These are phyloP conservation scores for Sisyra nigra DNA, from an alignment of 2,888 invertebrate genomes.

Conservation along the genomic window DNA sequence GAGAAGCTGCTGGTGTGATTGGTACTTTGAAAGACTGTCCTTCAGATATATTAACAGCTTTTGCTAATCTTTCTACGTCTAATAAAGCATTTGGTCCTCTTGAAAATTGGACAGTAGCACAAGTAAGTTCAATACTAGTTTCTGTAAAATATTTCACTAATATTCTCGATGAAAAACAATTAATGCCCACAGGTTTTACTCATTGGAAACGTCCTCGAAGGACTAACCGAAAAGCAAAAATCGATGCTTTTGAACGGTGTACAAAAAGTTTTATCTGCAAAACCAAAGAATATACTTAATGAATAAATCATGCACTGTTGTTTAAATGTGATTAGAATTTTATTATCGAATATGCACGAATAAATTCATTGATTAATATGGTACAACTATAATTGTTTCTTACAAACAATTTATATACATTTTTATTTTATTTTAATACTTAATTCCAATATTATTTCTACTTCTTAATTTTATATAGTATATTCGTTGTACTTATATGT, in stretches of 20 bases:
- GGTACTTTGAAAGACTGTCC: conserved; percentile 31
- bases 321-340: no score
- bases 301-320: conserved; percentile 46
- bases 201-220: conserved; percentile 1
- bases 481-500: no score
- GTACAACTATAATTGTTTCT: no score
- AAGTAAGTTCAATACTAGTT: conserved; percentile 40
- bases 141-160: conserved; percentile 74
- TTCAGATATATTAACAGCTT: conserved; percentile 27
- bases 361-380: no score
- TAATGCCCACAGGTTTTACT: conserved; percentile 37
- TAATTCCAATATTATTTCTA: no score
- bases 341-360: no score
- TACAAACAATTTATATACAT: no score
- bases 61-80: conserved; percentile 30
- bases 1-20: conserved; percentile 29
- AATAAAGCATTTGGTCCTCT: conserved; percentile 30
- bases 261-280: neutral
- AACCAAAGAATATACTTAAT: no score
- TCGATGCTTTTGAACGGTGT: neutral
- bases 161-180: conserved; percentile 89
- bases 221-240: neutral
- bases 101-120: conserved; percentile 23
- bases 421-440: no score
- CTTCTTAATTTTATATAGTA: no score